Percentiles rank a stretch among this genome's conserved stretches.
Conservation (phyloP, 2,113 vertebrate species). For the Oceanodroma tethys region DNA sequence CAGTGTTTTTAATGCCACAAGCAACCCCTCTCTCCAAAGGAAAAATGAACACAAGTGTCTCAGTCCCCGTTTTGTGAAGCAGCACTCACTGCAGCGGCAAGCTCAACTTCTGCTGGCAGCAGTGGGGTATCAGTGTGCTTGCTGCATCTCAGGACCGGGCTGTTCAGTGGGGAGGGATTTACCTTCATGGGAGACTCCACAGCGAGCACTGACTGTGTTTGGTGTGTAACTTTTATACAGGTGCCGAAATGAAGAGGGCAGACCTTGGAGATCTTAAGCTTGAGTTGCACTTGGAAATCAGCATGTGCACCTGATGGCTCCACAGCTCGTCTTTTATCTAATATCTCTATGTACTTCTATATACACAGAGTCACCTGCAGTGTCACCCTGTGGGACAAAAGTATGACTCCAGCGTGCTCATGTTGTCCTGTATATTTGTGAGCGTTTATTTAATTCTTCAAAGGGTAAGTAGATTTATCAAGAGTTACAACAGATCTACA, state of each 20-base stretch:
- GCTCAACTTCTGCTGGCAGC: background rate
- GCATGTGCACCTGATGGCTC: background rate
- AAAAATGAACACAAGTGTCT: background rate
- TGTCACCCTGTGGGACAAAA: background rate
- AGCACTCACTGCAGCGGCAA: background rate
- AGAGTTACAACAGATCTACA: background rate
- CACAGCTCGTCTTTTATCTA: background rate
- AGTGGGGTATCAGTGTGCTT: fast-evolving
- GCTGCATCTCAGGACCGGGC: background rate
- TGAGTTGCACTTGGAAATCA: background rate
- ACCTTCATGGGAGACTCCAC: background rate
- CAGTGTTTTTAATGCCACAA: background rate
- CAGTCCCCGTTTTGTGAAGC: background rate
- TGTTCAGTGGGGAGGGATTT: background rate
- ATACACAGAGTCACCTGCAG: background rate
- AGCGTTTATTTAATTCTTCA: background rate
- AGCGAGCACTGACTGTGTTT: background rate
- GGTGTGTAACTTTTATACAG: background rate
- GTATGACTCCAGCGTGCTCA: background rate
- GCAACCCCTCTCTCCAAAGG: background rate
- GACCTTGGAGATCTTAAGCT: background rate
- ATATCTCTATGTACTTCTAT: background rate
- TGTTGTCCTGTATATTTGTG: background rate
- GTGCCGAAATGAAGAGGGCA: background rate
- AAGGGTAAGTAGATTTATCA: background rate